Base-by-base conservation (phyloP, 2,888 invertebrate genomes). In the Adela reaumurella region DNA sequence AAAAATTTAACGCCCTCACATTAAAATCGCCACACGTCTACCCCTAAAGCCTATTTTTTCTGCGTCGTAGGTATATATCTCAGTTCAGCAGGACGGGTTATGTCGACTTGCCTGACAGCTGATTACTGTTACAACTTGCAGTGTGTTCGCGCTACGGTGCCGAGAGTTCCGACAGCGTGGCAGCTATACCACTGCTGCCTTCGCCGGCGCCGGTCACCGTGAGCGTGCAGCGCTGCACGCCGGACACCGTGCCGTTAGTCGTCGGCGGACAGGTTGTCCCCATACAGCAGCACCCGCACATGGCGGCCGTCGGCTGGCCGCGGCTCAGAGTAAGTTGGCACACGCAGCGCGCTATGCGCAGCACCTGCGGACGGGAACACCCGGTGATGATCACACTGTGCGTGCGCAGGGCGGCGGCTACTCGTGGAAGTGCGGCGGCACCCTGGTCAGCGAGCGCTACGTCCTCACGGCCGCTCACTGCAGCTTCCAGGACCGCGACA, bases 261-360 rank as follows among this genome's bases (percentile, higher is more conserved):
- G 81, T 85, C 8, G 85, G 85, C 0, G 85, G 85, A 0, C 66
- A 66, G 42, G 73, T 81, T 2, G 81, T 82, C 1, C 60, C 57
- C 19, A 70, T 81, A 14, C 71, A 74, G 48, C 83, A 85, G 61
- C 85, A 84, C 58, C 85, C 85, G 0, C 85, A 85, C 52, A 85
- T 85, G 84, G 82, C 69, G 0, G 46, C 76, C 0, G 55, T 78
- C 0, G 77, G 77, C 0, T 78, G 77, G 77, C 59, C 52, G 19
- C 65, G 62, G 17, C 19, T 60, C 0, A 58, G 62, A 53, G 76
- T 76, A 46, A 48, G 49, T 24, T 45, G n/a, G n/a, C n/a, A n/a
- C n/a, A n/a, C n/a, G n/a, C n/a, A n/a, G n/a, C n/a, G n/a, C n/a
- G n/a, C n/a, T n/a, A n/a, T n/a, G n/a, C n/a, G n/a, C n/a, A n/a